Conservation (phyloP, 2,797 vertebrate species). For the Hydrocynus forskahlii region DNA sequence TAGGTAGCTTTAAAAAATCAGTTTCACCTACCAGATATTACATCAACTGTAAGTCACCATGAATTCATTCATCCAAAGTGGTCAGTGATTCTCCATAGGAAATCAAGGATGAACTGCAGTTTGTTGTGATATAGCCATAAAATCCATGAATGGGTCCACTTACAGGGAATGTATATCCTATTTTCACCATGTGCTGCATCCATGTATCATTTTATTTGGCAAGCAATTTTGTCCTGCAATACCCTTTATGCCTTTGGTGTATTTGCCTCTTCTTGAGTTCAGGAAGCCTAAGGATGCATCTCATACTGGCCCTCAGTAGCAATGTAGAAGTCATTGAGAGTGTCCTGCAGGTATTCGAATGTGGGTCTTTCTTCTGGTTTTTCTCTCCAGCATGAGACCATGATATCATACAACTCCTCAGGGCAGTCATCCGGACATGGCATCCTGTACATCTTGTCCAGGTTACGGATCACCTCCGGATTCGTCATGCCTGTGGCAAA, state of each 20-base stretch:
- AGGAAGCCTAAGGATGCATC: conserved; percentile 73
- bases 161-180: neutral
- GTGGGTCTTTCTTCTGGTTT: conserved; percentile 77
- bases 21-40: neutral
- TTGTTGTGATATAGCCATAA: neutral
- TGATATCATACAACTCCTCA: conserved; percentile 74
- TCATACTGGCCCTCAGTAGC: conserved; percentile 84
- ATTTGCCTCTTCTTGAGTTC: neutral
- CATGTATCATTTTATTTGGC: neutral
- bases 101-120: neutral
- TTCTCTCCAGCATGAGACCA: conserved; percentile 79
- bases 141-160: conserved; percentile 8
- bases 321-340: conserved; percentile 81
- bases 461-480: conserved; percentile 78
- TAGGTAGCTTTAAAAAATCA: neutral
- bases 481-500: conserved; percentile 79
- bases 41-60: neutral
- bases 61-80: neutral
- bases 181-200: neutral
- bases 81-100: neutral
- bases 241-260: neutral
- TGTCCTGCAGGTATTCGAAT: conserved; percentile 80
- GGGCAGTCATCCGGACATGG: conserved; percentile 75
- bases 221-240: neutral
- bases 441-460: conserved; percentile 81